Evolutionary conservation across 92 coral and sea anemone species (phyloP).

Genomic region (Epizoanthus ramosus): DNA sequence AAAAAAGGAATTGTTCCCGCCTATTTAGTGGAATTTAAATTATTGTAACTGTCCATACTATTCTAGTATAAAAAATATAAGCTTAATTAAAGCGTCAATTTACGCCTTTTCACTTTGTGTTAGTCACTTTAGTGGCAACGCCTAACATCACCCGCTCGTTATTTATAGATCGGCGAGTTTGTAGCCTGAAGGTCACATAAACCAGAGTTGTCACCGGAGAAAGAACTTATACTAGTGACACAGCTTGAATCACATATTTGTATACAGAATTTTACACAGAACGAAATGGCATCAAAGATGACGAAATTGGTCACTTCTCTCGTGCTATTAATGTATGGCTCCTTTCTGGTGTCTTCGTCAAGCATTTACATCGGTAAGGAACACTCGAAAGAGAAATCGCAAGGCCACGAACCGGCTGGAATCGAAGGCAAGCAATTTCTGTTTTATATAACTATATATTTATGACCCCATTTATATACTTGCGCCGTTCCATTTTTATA

Average conservation of each 20-base stretch:
- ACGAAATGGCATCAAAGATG: neutral
- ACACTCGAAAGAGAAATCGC: neutral
- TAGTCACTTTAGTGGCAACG: conserved; percentile 13
- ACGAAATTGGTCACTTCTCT: neutral
- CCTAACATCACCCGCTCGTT: neutral
- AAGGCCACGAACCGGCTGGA: conserved; percentile 2
- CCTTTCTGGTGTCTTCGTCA: neutral
- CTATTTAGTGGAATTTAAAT: conserved; percentile 10
- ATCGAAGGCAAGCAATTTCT: neutral
- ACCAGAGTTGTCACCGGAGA: neutral
- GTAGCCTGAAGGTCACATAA: neutral
- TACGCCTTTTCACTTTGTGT: conserved; percentile 4
- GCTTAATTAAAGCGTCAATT: neutral
- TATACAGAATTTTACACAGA: neutral
- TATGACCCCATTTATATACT: too few species aligned
- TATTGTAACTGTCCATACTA: conserved; percentile 10
- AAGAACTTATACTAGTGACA: neutral
- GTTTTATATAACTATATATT: neutral
- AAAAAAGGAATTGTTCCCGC: conserved; percentile 26
- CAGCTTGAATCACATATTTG: neutral
- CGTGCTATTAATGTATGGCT: neutral
- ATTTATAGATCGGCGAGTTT: neutral
- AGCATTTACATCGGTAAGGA: conserved; percentile 29
- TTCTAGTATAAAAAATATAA: neutral
- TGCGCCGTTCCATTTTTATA: too few species aligned